Evolutionary conservation across 35 echinoderm and acorn worm genomes (phyloP), one percentile per base, ranked within the genome.

Genomic region (Ptychodera flava): DNA sequence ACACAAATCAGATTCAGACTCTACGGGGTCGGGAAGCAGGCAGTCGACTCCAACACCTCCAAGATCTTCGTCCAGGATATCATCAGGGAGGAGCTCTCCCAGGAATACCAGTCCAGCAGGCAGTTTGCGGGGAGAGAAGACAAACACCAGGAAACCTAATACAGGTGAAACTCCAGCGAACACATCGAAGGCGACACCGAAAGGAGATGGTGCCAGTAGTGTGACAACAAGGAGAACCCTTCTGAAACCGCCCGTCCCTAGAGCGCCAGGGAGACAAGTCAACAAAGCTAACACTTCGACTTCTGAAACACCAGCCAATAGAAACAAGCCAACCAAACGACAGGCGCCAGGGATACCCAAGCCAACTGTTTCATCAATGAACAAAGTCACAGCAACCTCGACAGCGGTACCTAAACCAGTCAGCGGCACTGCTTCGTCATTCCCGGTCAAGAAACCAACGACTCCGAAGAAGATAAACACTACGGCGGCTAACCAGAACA

Each of bases 371-470:
- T 83, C 82, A 28, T 16, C 82, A 28, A 37, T 37, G 82, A 83
- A 64, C 22, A 64, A 64, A 64, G 45, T 64, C 6, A 22, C 45
- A 12, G 34, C 37, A 29, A 35, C 37, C 82, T 36, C 16, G 1
- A 37, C 28, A 83, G 33, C 30, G 35, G n/a, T 37, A 83, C 82
- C 82, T 35, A 83, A 36, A 36, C 82, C 35, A 34, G 37, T 37
- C 33, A 28, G 33, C 34, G 34, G 33, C 0, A 34, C 82, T 14
- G 82, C 37, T 2, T 36, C 33, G 33, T 37, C 33, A 30, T 27
- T 36, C 35, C 32, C 30, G 30, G 32, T 82, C 14, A 16, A 34
- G 1, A 36, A 83, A 16, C 30, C 34, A 37, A 34, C 16, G 16
- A 1, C 35, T 36, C 82, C 82, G 1, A 34, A 28, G 37, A 36